A percentile compares a stretch with the other conserved stretches of the same genome.
These are phyloP conservation scores for Leistus spinibarbis DNA, from an alignment of 2,888 invertebrate genomes.

Conservation along the genomic window DNA sequence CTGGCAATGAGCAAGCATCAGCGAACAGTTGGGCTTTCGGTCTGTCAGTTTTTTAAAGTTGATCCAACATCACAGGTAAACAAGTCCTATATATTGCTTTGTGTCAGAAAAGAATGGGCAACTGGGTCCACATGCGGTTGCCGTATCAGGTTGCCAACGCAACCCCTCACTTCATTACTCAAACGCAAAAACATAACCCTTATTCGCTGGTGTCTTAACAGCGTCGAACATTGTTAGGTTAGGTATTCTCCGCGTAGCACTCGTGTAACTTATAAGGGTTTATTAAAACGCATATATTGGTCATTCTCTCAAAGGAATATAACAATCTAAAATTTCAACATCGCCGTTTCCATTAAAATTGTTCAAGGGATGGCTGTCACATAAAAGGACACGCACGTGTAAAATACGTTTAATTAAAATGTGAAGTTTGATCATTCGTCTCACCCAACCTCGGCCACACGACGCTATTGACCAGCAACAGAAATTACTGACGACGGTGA, in stretches of 20 bases:
- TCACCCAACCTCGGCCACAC: background rate
- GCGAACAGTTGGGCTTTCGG: constrained; percentile 14
- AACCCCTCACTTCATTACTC: constrained; percentile 36
- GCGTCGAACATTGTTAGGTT: background rate
- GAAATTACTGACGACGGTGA: background rate
- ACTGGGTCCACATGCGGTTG: constrained; percentile 33
- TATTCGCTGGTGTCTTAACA: background rate
- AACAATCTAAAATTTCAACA: constrained; percentile 46
- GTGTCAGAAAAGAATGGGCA: constrained; percentile 31
- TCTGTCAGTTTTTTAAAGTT: constrained; percentile 41
- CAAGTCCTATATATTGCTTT: constrained; percentile 33
- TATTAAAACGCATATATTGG: constrained; percentile 47
- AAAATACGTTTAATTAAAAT: constrained; percentile 39
- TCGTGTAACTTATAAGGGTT: constrained; percentile 46
- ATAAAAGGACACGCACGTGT: constrained; percentile 29
- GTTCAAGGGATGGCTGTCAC: constrained; percentile 21
- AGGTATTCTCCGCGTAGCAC: background rate
- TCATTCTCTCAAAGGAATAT: constrained; percentile 47
- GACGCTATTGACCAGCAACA: background rate
- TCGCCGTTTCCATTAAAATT: constrained; percentile 36
- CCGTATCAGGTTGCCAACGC: constrained; percentile 35
- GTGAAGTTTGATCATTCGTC: constrained; percentile 35
- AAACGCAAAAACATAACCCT: constrained; percentile 7
- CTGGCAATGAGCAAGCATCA: background rate
- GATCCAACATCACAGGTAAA: constrained; percentile 42